Conservation (phyloP, 2,797 vertebrate species). For the Characodon lateralis region DNA sequence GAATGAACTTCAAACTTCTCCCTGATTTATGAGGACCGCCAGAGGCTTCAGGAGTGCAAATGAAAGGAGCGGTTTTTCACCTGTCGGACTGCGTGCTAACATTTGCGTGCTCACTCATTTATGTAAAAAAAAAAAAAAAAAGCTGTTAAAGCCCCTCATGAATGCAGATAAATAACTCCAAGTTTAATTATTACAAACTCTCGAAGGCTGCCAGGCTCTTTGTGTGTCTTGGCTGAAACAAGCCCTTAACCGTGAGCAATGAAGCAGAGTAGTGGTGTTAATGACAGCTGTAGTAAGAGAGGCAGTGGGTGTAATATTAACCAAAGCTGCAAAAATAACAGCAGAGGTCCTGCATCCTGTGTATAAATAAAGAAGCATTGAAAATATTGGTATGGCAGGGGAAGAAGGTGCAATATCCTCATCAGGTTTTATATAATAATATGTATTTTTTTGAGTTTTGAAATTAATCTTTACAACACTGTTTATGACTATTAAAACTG, state of each 20-base stretch:
- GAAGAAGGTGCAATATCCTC: background rate
- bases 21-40: constrained; percentile 62
- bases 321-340: constrained; percentile 40
- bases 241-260: constrained; percentile 29
- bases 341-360: constrained; percentile 24
- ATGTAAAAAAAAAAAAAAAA: constrained; percentile 8
- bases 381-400: background rate
- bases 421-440: background rate
- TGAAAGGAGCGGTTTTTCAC: constrained; percentile 71
- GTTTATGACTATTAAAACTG: no score
- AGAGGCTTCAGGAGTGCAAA: constrained; percentile 46
- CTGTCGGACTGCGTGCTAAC: constrained; percentile 7
- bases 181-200: constrained; percentile 59
- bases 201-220: constrained; percentile 24
- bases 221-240: constrained; percentile 48
- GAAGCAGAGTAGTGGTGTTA: constrained; percentile 40
- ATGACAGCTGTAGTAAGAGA: constrained; percentile 50
- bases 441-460: background rate
- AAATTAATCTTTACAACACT: no score
- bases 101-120: constrained; percentile 19
- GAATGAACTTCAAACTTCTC: constrained; percentile 63
- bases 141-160: constrained; percentile 3
- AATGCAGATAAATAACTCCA: constrained; percentile 61
- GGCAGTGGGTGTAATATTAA: constrained; percentile 51
- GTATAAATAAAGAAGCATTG: constrained; percentile 27